Percentiles rank a stretch among this genome's conserved stretches.
These are phyloP conservation scores for Scaptomyza tumidula DNA, from an alignment of 2,888 invertebrate species.

Conservation along the genomic window DNA sequence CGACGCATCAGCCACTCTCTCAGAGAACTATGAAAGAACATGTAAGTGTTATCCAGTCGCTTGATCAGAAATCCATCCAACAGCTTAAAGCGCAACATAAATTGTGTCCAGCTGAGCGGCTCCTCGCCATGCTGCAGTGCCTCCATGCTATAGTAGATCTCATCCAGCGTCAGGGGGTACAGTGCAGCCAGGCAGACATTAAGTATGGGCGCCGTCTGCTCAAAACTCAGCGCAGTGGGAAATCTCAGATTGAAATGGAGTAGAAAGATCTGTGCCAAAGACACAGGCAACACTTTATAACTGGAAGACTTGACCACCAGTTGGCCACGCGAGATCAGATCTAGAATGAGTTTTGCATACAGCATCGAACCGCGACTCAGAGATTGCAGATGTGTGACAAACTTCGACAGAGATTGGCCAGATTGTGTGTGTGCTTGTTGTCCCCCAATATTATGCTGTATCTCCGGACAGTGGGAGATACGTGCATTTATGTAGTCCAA, in stretches of 20 bases:
- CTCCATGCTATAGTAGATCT: slow-evolving; percentile 97
- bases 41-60: slow-evolving; percentile 95
- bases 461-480: slow-evolving; percentile 91
- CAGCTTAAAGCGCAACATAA: slow-evolving; percentile 93
- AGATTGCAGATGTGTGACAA: slow-evolving; percentile 93
- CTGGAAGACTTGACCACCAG: slow-evolving; percentile 96
- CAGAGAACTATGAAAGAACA: slow-evolving; percentile 99
- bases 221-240: slow-evolving; percentile 95
- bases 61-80: slow-evolving; percentile 95
- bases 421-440: slow-evolving; percentile 84
- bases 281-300: slow-evolving; percentile 96
- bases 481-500: slow-evolving; percentile 94
- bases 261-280: slow-evolving; percentile 94
- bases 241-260: slow-evolving; percentile 96
- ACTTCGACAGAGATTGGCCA: slow-evolving; percentile 86
- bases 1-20: slow-evolving; percentile 96
- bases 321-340: slow-evolving; percentile 95
- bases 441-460: slow-evolving; percentile 91
- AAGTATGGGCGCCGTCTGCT: slow-evolving; percentile 94
- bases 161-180: slow-evolving; percentile 94
- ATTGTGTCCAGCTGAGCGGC: slow-evolving; percentile 95
- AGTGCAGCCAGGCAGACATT: slow-evolving; percentile 96
- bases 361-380: slow-evolving; percentile 95
- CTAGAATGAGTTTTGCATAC: slow-evolving; percentile 95
- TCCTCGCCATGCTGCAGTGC: slow-evolving; percentile 90